These are phyloP conservation scores for Cosmia pyralina DNA, from an alignment of 2,888 invertebrate genomes.

Conservation along the genomic window DNA sequence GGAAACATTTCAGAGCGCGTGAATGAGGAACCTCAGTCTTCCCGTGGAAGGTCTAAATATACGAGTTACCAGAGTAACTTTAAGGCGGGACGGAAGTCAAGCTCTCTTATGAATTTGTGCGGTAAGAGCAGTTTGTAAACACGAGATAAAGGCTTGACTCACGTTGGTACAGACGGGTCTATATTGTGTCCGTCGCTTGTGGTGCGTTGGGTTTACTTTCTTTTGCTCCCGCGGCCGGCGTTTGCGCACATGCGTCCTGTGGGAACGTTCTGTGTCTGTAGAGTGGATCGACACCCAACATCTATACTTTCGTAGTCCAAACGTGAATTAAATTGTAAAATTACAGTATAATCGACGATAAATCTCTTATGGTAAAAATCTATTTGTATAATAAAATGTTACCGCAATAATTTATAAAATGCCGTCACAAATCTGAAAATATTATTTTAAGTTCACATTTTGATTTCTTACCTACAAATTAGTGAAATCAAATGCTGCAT, in stretches of 20 bases:
- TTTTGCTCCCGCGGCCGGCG: slow-evolving; percentile 76
- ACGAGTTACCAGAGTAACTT: slow-evolving; percentile 96
- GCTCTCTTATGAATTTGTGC: slow-evolving; percentile 98
- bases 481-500: too few relatives aligned
- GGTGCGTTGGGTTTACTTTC: slow-evolving; percentile 86
- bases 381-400: too few relatives aligned
- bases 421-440: too few relatives aligned
- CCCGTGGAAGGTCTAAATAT: slow-evolving; percentile 96
- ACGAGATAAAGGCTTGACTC: slow-evolving; percentile 83
- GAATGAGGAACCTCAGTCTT: slow-evolving; percentile 94
- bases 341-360: neutral
- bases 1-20: slow-evolving; percentile 95
- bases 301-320: neutral
- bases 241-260: slow-evolving; percentile 49
- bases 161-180: slow-evolving; percentile 78
- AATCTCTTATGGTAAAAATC: neutral
- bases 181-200: slow-evolving; percentile 78
- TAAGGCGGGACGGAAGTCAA: slow-evolving; percentile 96
- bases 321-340: neutral
- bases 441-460: too few relatives aligned
- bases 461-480: too few relatives aligned
- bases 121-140: slow-evolving; percentile 93
- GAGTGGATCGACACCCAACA: neutral
- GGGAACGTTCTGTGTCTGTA: slow-evolving; percentile 40
- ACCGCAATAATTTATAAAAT: too few relatives aligned